Conservation (phyloP, 2,797 vertebrate genomes). For the Clamator glandarius region DNA sequence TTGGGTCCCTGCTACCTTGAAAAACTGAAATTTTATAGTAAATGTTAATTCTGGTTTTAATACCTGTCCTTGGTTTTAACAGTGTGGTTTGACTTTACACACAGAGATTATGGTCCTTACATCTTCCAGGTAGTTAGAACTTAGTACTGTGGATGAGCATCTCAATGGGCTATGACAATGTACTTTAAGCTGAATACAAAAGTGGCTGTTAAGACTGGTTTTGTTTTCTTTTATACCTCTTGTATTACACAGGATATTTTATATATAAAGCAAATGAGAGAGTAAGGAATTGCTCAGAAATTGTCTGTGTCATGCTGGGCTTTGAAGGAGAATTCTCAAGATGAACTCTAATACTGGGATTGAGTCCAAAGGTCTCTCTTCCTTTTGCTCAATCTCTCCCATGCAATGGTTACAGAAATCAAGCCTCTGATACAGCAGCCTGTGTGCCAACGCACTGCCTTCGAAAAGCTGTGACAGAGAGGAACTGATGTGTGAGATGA, state of each 20-base stretch:
- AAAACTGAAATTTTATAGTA: neutral
- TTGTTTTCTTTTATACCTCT: neutral
- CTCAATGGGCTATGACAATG: neutral
- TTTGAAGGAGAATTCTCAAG: neutral
- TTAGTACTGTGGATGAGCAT: neutral
- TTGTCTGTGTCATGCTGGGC: neutral
- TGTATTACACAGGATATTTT: neutral
- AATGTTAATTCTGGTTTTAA: neutral
- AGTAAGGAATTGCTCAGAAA: neutral
- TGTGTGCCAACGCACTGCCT: neutral
- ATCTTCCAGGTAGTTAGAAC: neutral
- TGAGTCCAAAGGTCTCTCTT: neutral
- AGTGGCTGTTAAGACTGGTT: accelerated
- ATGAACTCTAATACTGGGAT: neutral
- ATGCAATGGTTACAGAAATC: neutral
- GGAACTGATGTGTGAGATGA: neutral
- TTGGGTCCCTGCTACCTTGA: neutral
- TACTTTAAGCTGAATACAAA: neutral
- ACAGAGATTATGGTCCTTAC: neutral
- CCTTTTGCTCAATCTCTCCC: neutral
- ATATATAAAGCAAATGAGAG: neutral
- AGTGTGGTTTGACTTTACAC: neutral
- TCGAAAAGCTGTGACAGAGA: neutral
- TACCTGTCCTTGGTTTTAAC: neutral
- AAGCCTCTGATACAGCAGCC: neutral